Conservation (phyloP, 2,797 vertebrate genomes). For the Echiichthys vipera region DNA sequence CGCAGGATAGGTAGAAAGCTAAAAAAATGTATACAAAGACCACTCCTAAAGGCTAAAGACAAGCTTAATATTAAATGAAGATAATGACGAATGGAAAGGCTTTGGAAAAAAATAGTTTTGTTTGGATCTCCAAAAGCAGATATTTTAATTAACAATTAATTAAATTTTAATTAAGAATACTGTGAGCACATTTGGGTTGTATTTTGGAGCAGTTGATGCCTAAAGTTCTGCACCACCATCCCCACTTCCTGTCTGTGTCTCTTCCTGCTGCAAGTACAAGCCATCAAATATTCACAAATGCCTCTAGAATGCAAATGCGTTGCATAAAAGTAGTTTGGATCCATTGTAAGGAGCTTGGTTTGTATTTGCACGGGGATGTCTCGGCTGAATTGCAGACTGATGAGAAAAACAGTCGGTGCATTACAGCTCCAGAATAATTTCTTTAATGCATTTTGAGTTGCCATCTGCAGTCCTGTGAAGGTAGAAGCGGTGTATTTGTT, state of each 20-base stretch:
- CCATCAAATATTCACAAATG: slow-evolving; percentile 72
- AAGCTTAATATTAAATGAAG: background rate
- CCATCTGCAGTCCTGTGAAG: slow-evolving; percentile 30
- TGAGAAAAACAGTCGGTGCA: slow-evolving; percentile 44
- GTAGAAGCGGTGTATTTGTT: slow-evolving; percentile 5
- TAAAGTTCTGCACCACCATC: slow-evolving; percentile 44
- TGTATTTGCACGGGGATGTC: slow-evolving; percentile 58
- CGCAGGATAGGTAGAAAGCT: background rate
- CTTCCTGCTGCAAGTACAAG: slow-evolving; percentile 51
- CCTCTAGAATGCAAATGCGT: slow-evolving; percentile 74
- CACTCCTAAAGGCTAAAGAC: background rate
- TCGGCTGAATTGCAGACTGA: slow-evolving; percentile 53
- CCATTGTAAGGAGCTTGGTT: slow-evolving; percentile 60
- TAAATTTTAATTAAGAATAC: slow-evolving; percentile 13
- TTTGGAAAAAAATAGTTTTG: background rate
- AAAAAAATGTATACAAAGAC: background rate
- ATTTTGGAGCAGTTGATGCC: slow-evolving; percentile 44
- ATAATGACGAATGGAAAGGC: background rate
- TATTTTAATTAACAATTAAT: too few species aligned
- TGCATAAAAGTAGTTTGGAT: slow-evolving; percentile 68
- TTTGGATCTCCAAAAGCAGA: too few species aligned
- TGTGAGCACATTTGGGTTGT: slow-evolving; percentile 24
- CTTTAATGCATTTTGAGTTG: slow-evolving; percentile 22
- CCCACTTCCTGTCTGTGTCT: slow-evolving; percentile 36
- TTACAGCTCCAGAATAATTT: slow-evolving; percentile 28